A percentile compares a stretch with the other conserved stretches of the same genome.
phyloP scores from a whole-genome alignment of 2,113 vertebrate genomes.

The Aspiorhynchus laticeps region DNA sequence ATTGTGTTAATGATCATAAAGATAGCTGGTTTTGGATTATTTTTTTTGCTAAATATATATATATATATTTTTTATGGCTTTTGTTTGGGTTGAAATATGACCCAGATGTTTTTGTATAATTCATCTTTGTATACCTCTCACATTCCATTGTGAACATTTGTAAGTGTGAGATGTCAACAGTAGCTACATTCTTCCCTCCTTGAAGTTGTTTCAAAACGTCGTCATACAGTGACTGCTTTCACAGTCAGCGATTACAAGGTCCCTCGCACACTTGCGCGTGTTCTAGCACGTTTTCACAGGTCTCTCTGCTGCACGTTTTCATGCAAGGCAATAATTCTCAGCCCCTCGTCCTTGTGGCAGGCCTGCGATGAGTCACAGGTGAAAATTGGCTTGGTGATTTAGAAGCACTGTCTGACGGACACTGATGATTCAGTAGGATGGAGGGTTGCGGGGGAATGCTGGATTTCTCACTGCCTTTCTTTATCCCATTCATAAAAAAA shows the following conservation, averaged over 20 bases:
- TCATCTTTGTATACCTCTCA: not conserved
- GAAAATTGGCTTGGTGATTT: conserved; percentile 67
- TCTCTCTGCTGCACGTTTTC: conserved; percentile 57
- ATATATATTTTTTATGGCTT: not conserved
- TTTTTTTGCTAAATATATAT: too few relatives aligned
- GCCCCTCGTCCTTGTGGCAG: conserved; percentile 60
- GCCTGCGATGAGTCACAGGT: conserved; percentile 66
- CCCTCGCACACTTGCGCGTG: not conserved
- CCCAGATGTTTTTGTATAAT: not conserved
- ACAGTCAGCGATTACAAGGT: not conserved
- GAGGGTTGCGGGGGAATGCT: conserved; percentile 50
- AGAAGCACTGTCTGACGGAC: conserved; percentile 58
- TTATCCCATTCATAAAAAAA: conserved; percentile 43
- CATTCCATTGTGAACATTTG: not conserved
- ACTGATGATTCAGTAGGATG: conserved; percentile 61
- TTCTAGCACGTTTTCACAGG: conserved; percentile 24
- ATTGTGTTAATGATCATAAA: not conserved
- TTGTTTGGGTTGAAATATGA: not conserved
- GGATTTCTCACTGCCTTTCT: conserved; percentile 47
- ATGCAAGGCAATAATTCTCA: conserved; percentile 44
- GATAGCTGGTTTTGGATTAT: too few relatives aligned
- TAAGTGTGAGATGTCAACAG: not conserved
- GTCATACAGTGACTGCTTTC: conserved; percentile 6
- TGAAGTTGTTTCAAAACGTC: conserved; percentile 9
- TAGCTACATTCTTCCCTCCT: conserved; percentile 12